Evolutionary conservation across 2,797 vertebrate genomes (phyloP), one percentile per base, ranked within the genome.

Genomic region (Antrozous pallidus): DNA sequence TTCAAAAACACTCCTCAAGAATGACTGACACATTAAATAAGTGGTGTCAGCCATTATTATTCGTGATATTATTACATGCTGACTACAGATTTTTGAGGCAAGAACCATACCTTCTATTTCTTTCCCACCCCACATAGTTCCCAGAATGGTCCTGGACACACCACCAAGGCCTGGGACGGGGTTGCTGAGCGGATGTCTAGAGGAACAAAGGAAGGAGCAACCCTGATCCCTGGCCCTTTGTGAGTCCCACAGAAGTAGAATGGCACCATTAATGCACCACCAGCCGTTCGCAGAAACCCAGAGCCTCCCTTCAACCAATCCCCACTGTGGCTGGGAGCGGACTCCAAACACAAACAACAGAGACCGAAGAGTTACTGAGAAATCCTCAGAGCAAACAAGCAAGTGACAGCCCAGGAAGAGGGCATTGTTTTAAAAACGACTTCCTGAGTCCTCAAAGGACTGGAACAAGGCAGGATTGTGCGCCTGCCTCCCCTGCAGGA

Each of bases 381-480:
- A 65, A 87, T 0, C 6, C 75, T 45, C 28, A 26, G 88, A 85
- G 67, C 90, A 8, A 12, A 93, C 69, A 86, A 97, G 94, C 95
- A 95, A 93, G 91, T 0, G 1, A 70, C 51, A 58, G 75, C 65
- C 79, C 89, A 86, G 70, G 26, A 73, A 61, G 22, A 38, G 88
- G 85, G 82, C 79, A 96, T 95, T 96, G 94, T 97, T 95, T 95
- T 94, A 88, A 96, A 96, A 95, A 77, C 91, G 45, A 85, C 61
- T 88, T 95, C 96, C 88, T 92, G 95, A 69, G 91, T 92, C 85
- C 94, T 95, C 95, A 38, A 77, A 96, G 95, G 86, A 89, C 85
- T 65, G 28, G 85, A 98, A 97, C 97, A 98, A 97, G 97, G 96
- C 42, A 0, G 83, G 90, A 92, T 93, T 97, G 97, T 97, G 95